Evolutionary conservation across 2,797 vertebrate species (phyloP).

Genomic region (Oceanodroma leucorhoa): DNA sequence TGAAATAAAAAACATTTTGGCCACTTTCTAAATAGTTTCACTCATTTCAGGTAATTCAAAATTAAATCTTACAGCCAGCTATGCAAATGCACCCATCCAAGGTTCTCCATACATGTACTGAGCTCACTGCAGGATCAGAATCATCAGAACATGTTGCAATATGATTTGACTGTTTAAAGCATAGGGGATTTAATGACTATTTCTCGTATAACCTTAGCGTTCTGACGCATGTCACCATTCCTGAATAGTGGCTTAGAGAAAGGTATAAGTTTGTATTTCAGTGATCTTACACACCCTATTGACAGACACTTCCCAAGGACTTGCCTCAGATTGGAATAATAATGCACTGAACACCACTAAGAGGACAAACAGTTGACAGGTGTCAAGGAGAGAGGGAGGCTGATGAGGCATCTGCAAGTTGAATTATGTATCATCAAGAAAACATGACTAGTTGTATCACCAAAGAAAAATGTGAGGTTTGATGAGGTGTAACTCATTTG

Average conservation of each 20-base stretch:
- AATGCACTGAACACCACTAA: neutral
- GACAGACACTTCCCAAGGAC: neutral
- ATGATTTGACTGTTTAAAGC: neutral
- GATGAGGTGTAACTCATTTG: slow-evolving; percentile 1
- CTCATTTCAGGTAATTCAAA: neutral
- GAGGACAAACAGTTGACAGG: neutral
- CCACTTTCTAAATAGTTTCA: neutral
- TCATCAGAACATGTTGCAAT: neutral
- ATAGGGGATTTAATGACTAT: neutral
- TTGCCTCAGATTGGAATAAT: neutral
- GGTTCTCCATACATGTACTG: neutral
- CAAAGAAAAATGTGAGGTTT: neutral
- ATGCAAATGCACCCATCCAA: neutral
- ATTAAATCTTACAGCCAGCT: neutral
- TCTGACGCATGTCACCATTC: neutral
- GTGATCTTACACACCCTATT: neutral
- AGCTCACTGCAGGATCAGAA: neutral
- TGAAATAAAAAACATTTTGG: neutral
- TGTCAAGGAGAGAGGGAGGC: neutral
- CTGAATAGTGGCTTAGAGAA: neutral
- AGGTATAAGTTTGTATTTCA: neutral
- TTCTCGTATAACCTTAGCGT: neutral
- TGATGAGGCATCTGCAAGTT: slow-evolving; percentile 9
- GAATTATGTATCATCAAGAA: slow-evolving; percentile 22
- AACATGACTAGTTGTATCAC: neutral